Evolutionary conservation across 2,888 invertebrate genomes (phyloP), one percentile per base, ranked within the genome.

Genomic region (Trachelus stipa): DNA sequence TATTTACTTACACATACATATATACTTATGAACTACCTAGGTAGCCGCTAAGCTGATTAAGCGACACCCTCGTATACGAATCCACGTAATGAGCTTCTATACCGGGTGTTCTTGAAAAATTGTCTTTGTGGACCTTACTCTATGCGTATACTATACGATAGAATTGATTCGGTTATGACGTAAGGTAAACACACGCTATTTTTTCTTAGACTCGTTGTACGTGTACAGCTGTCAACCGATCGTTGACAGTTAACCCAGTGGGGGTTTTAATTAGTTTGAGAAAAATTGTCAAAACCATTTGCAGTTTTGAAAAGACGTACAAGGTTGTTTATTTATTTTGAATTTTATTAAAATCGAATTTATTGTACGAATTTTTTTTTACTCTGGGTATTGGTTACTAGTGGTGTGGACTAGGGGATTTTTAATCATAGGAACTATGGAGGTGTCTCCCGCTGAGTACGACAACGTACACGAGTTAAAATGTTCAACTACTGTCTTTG

Each of bases 1-100:
- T 56, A 73, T 11, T 23, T 35, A 77, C 74, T 74, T 69, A 77
- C 75, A 68, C 77, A 37, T 74, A 34, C 56, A 12, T 3, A 71
- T 23, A 71, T 34, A 34, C 71, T 31, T 71, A 71, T 73, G 33
- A 56, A 76, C 73, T 83, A 85, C 73, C 81, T 83, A 76, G 81
- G 86, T 79, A 84, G 81, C 82, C 37, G 74, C 74, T 77, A 68
- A 76, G 69, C 79, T 79, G 85, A 86, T 85, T 82, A 85, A 83
- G 83, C 82, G 82, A 84, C 85, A 81, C 81, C 81, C 80, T 77
- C 78, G 40, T 75, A 78, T 80, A 75, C 78, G 80, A 80, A 82
- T 81, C 81, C 77, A 80, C 79, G 81, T 85, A 84, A 85, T 85
- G 81, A 85, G 80, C 81, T 76, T 73, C 80, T 79, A 82, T 82